Evolutionary conservation across 2,113 vertebrate genomes (phyloP).

Genomic region (Pituophis catenifer): DNA sequence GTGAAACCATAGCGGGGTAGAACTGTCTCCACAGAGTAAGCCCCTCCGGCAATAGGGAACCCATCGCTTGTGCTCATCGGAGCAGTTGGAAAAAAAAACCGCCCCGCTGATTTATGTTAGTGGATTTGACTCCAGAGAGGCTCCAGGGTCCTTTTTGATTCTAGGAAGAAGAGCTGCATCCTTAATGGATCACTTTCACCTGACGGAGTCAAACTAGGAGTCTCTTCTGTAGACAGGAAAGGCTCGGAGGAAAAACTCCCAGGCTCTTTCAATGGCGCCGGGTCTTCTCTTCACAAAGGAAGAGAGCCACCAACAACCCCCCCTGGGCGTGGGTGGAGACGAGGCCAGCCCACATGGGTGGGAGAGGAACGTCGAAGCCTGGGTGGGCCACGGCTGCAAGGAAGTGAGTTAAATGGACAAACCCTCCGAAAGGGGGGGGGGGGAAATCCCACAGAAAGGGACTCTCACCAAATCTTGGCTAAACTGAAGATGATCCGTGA

Average conservation of each 20-base stretch:
- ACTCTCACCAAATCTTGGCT: not conserved
- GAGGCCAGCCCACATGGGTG: not conserved
- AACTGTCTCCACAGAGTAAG: not conserved
- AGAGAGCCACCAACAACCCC: not conserved
- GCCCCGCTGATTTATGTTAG: not conserved
- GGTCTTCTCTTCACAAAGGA: not conserved
- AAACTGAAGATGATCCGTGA: not conserved
- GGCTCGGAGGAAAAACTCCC: not conserved
- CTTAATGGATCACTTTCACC: too few species aligned
- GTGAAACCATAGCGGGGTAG: constrained; percentile 56
- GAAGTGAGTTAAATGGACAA: not conserved
- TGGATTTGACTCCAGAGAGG: not conserved
- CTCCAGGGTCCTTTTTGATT: not conserved
- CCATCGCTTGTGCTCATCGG: accelerated
- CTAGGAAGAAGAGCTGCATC: too few species aligned
- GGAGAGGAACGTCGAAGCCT: not conserved
- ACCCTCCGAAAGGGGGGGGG: too few species aligned
- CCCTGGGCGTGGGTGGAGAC: not conserved
- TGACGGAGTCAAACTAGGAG: not conserved
- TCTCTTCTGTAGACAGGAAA: not conserved
- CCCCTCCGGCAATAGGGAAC: too few species aligned
- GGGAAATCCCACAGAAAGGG: not conserved
- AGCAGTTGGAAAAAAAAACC: not conserved
- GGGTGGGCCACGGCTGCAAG: too few species aligned
- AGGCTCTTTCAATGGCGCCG: too few species aligned